Evolutionary conservation across 2,113 vertebrate genomes (phyloP).

Genomic region (Globicephala melas): DNA sequence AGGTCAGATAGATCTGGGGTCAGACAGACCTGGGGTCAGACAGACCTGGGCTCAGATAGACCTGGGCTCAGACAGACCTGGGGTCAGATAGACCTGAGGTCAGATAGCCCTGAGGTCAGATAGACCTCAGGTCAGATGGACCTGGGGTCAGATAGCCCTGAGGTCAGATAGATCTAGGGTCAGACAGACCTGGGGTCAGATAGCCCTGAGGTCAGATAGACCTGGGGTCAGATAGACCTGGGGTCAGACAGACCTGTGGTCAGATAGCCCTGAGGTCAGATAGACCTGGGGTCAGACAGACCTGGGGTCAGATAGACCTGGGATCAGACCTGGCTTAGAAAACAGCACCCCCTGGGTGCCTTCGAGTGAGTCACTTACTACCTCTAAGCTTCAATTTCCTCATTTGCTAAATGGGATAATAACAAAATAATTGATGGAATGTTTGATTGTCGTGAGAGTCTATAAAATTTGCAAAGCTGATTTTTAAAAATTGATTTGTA

Average conservation of each 20-base stretch:
- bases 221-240: too few species aligned
- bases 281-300: too few species aligned
- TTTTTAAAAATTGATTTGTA: constrained; percentile 27
- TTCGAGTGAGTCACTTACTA: neutral
- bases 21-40: neutral
- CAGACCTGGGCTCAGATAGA: neutral
- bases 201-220: too few species aligned
- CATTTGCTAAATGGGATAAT: neutral
- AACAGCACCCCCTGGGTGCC: neutral
- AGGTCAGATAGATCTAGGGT: neutral
- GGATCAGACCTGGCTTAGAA: neutral
- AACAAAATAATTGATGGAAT: neutral
- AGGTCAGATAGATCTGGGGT: neutral
- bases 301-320: too few species aligned
- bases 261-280: too few species aligned
- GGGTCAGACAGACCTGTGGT: too few species aligned
- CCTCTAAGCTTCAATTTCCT: neutral
- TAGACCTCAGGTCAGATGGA: too few species aligned
- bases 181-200: neutral
- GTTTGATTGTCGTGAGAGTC: neutral
- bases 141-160: too few species aligned
- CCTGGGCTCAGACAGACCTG: neutral
- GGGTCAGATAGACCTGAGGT: too few species aligned
- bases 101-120: too few species aligned
- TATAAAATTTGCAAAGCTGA: neutral